Percentiles rank a stretch among this genome's conserved stretches.
Conservation (phyloP, 2,888 invertebrate genomes). For the Drosophila rubida region DNA sequence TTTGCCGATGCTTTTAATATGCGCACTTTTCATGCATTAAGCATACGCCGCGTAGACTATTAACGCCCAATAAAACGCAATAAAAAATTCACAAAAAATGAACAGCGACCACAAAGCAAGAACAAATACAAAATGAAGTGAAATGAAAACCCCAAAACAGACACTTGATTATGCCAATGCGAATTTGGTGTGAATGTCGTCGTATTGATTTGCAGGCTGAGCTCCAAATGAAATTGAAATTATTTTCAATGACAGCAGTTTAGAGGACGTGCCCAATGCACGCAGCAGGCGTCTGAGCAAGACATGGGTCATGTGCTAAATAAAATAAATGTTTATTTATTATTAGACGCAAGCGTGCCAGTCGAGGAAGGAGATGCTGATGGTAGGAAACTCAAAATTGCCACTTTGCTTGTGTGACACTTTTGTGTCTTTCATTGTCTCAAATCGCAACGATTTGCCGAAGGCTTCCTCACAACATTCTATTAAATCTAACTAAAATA, state of each 20-base stretch:
- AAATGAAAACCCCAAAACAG: neutral
- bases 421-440: neutral
- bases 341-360: constrained; percentile 12
- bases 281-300: neutral
- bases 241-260: constrained; percentile 67
- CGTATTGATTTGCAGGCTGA: constrained; percentile 39
- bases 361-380: constrained; percentile 3
- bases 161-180: constrained; percentile 36
- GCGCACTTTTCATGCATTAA: constrained; percentile 26
- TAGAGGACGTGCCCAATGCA: constrained; percentile 56
- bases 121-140: neutral
- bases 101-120: too few relatives aligned
- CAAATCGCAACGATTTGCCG: constrained; percentile 39
- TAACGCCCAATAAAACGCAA: constrained; percentile 40
- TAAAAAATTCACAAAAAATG: neutral
- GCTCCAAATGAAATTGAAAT: constrained; percentile 67
- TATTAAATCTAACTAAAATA: constrained; percentile 53
- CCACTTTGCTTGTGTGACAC: constrained; percentile 11
- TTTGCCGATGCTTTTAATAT: neutral
- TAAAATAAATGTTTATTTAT: constrained; percentile 67
- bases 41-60: constrained; percentile 41
- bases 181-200: constrained; percentile 50
- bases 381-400: constrained; percentile 19
- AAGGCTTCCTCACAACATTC: constrained; percentile 18
- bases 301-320: constrained; percentile 39